Base-by-base conservation (phyloP, 2,113 vertebrate species). In the Cnemophilus loriae region DNA sequence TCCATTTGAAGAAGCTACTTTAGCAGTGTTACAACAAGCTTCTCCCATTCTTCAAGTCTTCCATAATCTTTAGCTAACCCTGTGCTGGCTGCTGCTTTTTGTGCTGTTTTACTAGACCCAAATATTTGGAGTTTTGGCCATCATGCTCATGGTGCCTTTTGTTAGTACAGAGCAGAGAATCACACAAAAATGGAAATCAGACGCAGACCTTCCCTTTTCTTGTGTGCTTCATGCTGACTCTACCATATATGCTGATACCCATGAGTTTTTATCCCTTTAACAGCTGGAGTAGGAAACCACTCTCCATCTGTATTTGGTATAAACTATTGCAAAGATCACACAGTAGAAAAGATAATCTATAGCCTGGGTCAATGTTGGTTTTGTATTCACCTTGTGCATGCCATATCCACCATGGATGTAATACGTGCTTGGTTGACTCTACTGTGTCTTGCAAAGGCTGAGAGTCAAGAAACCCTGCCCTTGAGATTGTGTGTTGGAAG, bases 321-420 rank as follows among this genome's bases (percentile, higher is more conserved):
- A 63, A 64, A 77, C 16, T 50, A 26, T 21, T 75, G 27, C n/a
- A 60, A 93, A 47, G 12, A 70, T 42, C 8, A 28, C 28, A 64
- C 4, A 28, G 20, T 22, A 71, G 56, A 67, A 67, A 52, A 80
- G 52, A 11, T 41, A 27, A 47, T 14, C 16, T 37, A 27, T 3
- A 67, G 13, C 41, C 11, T 50, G 35, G 12, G 37, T 39, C 47
- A 79, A 10, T 5, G 9, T 0, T 75, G n/a, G 44, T 3, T 67
- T 79, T 55, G 24, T 44, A 35, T 69, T 46, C 28, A 28, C 35
- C 55, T 71, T n/a, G 39, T 23, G 19, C 13, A 50, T 33, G 27
- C n/a, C n/a, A 10, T 23, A 83, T 41, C 46, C 67, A 75, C 44
- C 26, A 5, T 0, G 1, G 24, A 39, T 12, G 2, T 28, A 32